phyloP scores from a whole-genome alignment of 2,113 vertebrate genomes.

The Hemicordylus capensis region DNA sequence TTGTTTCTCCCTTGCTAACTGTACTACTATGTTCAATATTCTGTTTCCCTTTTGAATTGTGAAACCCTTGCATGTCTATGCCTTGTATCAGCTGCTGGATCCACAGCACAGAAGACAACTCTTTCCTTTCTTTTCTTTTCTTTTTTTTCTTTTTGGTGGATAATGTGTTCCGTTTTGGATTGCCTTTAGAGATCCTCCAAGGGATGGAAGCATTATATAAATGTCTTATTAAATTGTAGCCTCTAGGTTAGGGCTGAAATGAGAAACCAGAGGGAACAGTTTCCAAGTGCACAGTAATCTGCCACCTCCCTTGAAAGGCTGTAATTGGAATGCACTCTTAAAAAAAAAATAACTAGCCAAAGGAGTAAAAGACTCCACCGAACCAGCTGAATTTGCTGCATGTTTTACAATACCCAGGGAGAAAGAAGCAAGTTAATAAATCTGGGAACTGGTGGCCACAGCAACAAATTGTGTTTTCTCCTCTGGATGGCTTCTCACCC shows the following conservation, averaged over 20 bases:
- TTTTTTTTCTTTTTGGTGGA: accelerated
- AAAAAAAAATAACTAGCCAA: not conserved
- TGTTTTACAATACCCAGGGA: conserved; percentile 52
- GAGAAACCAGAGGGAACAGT: not conserved
- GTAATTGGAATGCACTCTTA: not conserved
- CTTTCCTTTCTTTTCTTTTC: too few relatives aligned
- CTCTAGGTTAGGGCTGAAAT: not conserved
- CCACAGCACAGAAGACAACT: not conserved
- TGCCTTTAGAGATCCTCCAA: not conserved
- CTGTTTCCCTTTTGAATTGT: not conserved
- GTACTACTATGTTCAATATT: not conserved
- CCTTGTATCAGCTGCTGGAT: not conserved
- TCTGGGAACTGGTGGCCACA: conserved; percentile 66
- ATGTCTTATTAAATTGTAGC: not conserved
- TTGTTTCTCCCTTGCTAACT: not conserved
- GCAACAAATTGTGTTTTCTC: conserved; percentile 70
- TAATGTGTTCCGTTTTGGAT: not conserved
- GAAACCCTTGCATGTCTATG: not conserved
- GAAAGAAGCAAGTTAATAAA: conserved; percentile 60
- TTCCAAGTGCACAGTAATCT: not conserved
- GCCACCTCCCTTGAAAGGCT: not conserved
- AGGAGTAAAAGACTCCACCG: not conserved
- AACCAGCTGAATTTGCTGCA: conserved; percentile 38
- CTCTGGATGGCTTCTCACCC: conserved; percentile 38
- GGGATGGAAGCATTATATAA: not conserved